Evolutionary conservation across 2,797 vertebrate species (phyloP).

Genomic region (Neosilurus hyrtlii): DNA sequence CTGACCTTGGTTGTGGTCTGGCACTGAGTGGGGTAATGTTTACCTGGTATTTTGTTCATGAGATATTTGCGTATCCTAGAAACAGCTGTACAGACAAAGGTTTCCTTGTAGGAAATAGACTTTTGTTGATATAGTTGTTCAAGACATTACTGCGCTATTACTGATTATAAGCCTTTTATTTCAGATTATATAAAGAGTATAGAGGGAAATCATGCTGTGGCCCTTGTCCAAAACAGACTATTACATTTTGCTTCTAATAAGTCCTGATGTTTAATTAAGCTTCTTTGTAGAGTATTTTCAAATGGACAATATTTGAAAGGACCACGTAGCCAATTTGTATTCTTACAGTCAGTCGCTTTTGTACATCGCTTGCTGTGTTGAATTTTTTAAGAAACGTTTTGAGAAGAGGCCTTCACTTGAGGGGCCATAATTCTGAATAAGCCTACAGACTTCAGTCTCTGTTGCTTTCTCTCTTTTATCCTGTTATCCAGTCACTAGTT

Average conservation of each 20-base stretch:
- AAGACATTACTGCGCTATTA: not conserved
- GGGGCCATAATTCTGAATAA: conserved; percentile 1
- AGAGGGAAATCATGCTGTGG: not conserved
- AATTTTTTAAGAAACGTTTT: conserved; percentile 13
- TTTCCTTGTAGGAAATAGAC: conserved; percentile 76
- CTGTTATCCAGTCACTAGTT: conserved; percentile 49
- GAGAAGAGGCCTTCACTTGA: conserved; percentile 10
- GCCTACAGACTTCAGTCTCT: conserved; percentile 23
- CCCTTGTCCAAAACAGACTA: not conserved
- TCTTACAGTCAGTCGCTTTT: not conserved
- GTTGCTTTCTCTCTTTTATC: conserved; percentile 41
- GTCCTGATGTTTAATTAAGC: not conserved
- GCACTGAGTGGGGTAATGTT: conserved; percentile 50
- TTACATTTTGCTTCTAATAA: not conserved
- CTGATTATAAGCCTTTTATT: not conserved
- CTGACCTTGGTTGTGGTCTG: conserved; percentile 73
- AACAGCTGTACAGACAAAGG: conserved; percentile 67
- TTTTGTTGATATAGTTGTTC: conserved; percentile 52
- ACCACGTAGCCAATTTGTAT: not conserved
- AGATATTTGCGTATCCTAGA: conserved; percentile 87
- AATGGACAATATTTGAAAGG: not conserved
- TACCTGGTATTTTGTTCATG: conserved; percentile 79
- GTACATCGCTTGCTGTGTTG: conserved; percentile 9
- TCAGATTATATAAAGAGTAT: not conserved
- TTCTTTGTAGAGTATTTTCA: not conserved